phyloP scores from a whole-genome alignment of 2,888 invertebrate genomes.

The Heliconius aoede region DNA sequence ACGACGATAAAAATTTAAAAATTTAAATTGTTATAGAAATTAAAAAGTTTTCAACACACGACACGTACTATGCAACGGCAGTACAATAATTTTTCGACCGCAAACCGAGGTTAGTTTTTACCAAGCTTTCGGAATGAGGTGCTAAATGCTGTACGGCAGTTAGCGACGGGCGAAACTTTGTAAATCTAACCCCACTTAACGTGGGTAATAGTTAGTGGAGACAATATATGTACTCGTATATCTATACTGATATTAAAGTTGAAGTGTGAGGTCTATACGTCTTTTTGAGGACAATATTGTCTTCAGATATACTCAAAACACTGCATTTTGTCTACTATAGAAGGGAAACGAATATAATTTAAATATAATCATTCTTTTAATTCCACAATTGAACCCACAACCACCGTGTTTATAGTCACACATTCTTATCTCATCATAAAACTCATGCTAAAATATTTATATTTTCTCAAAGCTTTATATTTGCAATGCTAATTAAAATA shows the following conservation, averaged over 20 bases:
- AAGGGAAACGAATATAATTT: too few species aligned
- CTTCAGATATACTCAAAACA: too few species aligned
- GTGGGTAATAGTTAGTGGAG: slow-evolving; percentile 52
- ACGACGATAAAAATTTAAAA: not conserved
- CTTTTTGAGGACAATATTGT: too few species aligned
- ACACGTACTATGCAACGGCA: not conserved
- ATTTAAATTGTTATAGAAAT: not conserved
- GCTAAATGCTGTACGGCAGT: slow-evolving; percentile 61
- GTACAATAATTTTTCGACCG: slow-evolving; percentile 18
- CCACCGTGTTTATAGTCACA: not conserved
- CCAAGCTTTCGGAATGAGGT: slow-evolving; percentile 60
- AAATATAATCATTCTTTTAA: too few species aligned
- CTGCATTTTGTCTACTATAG: too few species aligned
- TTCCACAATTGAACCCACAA: too few species aligned
- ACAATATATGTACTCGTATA: slow-evolving; percentile 17
- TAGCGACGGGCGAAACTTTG: slow-evolving; percentile 56
- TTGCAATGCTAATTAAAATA: not conserved
- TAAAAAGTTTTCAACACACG: not conserved
- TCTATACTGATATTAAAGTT: not conserved
- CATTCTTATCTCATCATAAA: not conserved
- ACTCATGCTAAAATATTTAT: not conserved
- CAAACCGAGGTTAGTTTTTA: slow-evolving; percentile 32
- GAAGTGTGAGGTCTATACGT: too few species aligned
- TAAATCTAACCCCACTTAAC: slow-evolving; percentile 54
- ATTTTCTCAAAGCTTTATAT: not conserved